Base-by-base conservation (phyloP, 2,113 vertebrate genomes). In the Amblyornis subalaris region DNA sequence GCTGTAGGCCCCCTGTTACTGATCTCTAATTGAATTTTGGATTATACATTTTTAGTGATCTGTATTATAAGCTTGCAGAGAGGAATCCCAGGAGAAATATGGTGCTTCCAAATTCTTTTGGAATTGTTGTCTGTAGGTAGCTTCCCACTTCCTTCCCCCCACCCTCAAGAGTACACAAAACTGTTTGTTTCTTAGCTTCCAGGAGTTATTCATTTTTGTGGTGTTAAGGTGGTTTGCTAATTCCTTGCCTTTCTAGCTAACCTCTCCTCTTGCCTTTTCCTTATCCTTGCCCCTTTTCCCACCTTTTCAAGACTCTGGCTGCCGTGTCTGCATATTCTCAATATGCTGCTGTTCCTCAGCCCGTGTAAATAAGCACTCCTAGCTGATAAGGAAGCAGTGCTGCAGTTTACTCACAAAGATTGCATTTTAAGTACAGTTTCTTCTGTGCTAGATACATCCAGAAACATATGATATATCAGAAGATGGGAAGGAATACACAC, bases 401-500 rank as follows among this genome's bases (percentile, higher is more conserved):
- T 47, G 24, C 28, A 66, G n/a, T 69, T 85, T 40, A n/a, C n/a
- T 72, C 7, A 31, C 29, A 24, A 84, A 88, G 28, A 31, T 38
- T 85, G 10, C 21, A 28, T 89, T 92, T 91, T 84, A 93, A 92
- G 26, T 85, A 51, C 12, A 24, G 11, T 92, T 72, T 94, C 50
- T 95, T 96, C 65, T 92, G 21, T 53, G 24, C 17, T 92, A 99
- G 98, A 92, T 99, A 19, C 95, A 82, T 66, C 98, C 99, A 33
- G 98, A 99, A 94, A 33, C 73, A 45, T 85, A 92, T 23, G 91
- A 89, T n/a, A 92, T 99, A 26, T 96, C 98, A 61, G 99, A 99
- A 97, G 98, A 99, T 25, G 98, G 98, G 31, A 96, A 95, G 71
- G 96, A 98, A 89, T 97, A 99, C 79, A 97, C 95, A 54, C 18